Evolutionary conservation across 2,113 vertebrate species (phyloP).

Genomic region (Cynopterus brachyotis): DNA sequence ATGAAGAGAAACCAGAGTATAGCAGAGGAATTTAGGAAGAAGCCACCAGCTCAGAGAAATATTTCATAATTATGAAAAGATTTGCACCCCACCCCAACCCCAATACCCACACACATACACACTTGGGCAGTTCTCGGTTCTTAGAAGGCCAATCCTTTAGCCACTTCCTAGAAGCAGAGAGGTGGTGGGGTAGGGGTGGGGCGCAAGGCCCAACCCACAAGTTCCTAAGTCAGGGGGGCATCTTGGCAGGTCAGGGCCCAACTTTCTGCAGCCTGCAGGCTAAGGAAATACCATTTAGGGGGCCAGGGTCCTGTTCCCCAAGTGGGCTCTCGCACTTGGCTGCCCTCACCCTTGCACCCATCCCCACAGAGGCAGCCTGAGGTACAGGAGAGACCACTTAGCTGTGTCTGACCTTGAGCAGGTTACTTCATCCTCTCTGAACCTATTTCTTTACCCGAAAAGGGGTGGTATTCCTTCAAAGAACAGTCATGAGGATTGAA

Average conservation of each 20-base stretch:
- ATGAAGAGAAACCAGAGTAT: too few species aligned
- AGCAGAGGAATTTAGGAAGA: not conserved
- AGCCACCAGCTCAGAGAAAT: not conserved
- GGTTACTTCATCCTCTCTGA: not conserved
- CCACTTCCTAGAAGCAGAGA: constrained; percentile 48
- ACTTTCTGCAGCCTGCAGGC: not conserved
- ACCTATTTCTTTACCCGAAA: not conserved
- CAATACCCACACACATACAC: not conserved
- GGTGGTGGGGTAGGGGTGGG: not conserved
- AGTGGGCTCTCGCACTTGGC: accelerated
- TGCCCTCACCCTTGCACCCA: too few species aligned
- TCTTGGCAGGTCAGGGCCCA: not conserved
- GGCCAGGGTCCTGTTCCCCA: not conserved
- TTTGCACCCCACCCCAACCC: accelerated
- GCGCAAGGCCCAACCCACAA: accelerated
- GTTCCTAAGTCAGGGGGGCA: not conserved
- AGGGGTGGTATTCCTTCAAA: not conserved
- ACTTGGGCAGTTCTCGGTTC: not conserved
- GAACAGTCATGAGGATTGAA: not conserved
- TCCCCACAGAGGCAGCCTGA: not conserved
- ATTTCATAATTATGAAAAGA: not conserved
- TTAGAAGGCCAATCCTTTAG: constrained; percentile 42
- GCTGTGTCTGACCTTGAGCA: not conserved
- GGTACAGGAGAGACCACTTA: too few species aligned
- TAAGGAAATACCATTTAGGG: not conserved